phyloP scores from a whole-genome alignment of 2,888 invertebrate species.

The Hirtodrosophila cameraria region DNA sequence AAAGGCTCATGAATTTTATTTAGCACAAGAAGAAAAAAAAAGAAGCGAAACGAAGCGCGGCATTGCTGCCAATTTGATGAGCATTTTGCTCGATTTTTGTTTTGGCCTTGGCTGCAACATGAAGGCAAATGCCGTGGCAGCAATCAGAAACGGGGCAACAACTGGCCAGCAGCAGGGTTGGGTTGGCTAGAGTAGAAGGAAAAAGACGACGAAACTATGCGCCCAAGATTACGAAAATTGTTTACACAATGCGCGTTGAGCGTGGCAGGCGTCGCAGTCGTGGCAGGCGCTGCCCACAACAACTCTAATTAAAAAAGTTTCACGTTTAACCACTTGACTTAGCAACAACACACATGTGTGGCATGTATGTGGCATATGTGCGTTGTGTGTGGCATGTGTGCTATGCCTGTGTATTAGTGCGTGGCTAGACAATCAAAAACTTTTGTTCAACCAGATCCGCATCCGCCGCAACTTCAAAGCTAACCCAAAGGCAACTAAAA shows the following conservation, averaged over 20 bases:
- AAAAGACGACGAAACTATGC: conserved; percentile 51
- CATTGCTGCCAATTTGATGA: conserved; percentile 66
- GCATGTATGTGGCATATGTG: conserved; percentile 32
- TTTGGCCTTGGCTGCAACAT: conserved; percentile 53
- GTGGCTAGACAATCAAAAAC: conserved; percentile 76
- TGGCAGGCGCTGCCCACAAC: conserved; percentile 58
- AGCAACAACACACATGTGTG: conserved; percentile 36
- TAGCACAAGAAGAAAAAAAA: conserved; percentile 44
- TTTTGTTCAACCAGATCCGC: conserved; percentile 44
- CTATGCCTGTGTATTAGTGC: conserved; percentile 33
- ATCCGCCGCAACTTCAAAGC: conserved; percentile 64
- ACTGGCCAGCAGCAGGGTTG: not conserved
- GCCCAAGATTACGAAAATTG: conserved; percentile 69
- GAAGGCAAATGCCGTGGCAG: conserved; percentile 44
- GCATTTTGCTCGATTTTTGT: conserved; percentile 42
- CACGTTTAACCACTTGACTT: conserved; percentile 76
- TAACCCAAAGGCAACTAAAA: conserved; percentile 38
- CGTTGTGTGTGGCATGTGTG: conserved; percentile 32
- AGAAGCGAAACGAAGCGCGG: not conserved
- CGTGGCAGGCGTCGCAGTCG: conserved; percentile 14
- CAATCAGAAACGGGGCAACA: conserved; percentile 11
- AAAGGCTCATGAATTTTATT: conserved; percentile 75
- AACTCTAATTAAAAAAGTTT: conserved; percentile 79
- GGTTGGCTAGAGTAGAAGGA: not conserved
- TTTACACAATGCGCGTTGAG: conserved; percentile 64